Evolutionary conservation across 1,140 invertebrate genomes (phyloP).

Genomic region (Hypsibius dujardini): DNA sequence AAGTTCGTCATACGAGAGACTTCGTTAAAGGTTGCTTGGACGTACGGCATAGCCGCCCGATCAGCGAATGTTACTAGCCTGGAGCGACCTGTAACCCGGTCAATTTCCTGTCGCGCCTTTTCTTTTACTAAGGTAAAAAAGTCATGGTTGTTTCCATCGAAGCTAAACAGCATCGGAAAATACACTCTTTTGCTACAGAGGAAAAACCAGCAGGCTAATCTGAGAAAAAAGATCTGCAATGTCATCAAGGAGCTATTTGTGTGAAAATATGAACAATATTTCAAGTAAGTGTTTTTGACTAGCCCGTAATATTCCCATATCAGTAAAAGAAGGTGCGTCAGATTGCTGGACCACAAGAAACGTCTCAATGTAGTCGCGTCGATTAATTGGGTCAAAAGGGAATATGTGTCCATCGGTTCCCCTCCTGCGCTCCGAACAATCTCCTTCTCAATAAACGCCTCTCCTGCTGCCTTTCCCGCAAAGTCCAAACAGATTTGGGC

Average conservation of each 20-base stretch:
- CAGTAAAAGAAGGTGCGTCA: too few relatives aligned
- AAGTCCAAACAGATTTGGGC: constrained; percentile 1
- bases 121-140: constrained; percentile 31
- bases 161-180: constrained; percentile 16
- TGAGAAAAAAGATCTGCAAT: not conserved
- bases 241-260: not conserved
- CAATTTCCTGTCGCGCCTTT: constrained; percentile 29
- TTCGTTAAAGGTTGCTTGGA: not conserved
- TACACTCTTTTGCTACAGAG: too few relatives aligned
- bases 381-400: constrained; percentile 41
- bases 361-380: constrained; percentile 64
- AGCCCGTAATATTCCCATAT: too few relatives aligned
- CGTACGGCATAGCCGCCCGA: not conserved
- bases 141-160: constrained; percentile 29
- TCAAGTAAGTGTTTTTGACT: too few relatives aligned
- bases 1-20: constrained; percentile 25
- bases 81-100: constrained; percentile 26
- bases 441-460: not conserved
- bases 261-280: not conserved
- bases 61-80: constrained; percentile 25
- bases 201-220: too few relatives aligned
- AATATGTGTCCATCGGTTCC: not conserved
- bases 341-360: constrained; percentile 44
- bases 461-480: not conserved
- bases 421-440: not conserved